Percentiles rank a stretch among this genome's conserved stretches.
These are phyloP conservation scores for Miltochrista miniata DNA, from an alignment of 2,888 invertebrate species.

Conservation along the genomic window DNA sequence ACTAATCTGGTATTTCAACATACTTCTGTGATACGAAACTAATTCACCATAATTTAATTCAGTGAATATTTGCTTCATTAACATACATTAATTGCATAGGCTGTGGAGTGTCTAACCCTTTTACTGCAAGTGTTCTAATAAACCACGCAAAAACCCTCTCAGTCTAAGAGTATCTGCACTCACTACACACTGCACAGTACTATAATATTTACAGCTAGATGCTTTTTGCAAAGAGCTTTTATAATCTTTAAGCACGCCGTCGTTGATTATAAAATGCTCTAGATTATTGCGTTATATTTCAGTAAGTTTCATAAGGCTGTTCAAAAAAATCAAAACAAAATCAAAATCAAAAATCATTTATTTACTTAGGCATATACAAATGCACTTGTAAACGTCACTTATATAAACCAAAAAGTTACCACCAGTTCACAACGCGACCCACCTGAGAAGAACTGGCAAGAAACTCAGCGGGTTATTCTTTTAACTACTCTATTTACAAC, in stretches of 20 bases:
- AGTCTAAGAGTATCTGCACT: constrained; percentile 49
- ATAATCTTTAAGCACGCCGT: constrained; percentile 19
- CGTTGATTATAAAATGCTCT: background rate
- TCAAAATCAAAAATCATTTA: no score
- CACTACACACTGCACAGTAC: no score
- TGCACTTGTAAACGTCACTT: no score
- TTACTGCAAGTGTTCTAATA: constrained; percentile 41
- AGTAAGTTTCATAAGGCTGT: background rate
- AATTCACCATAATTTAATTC: constrained; percentile 3
- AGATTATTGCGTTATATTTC: background rate
- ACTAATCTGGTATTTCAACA: background rate
- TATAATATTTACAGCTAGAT: constrained; percentile 46
- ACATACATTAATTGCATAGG: constrained; percentile 5
- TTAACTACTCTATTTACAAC: no score
- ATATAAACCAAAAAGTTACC: no score
- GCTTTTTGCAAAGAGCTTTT: constrained; percentile 40
- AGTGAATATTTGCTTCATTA: background rate
- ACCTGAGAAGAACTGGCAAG: no score
- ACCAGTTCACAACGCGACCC: no score
- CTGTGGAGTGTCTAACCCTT: background rate
- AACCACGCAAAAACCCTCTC: constrained; percentile 41
- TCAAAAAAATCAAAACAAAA: no score
- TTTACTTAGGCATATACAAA: no score
- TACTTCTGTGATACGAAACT: background rate
- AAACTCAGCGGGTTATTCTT: no score